Base-by-base conservation (phyloP, 1,140 invertebrate genomes). In the Zaprionus africanus region DNA sequence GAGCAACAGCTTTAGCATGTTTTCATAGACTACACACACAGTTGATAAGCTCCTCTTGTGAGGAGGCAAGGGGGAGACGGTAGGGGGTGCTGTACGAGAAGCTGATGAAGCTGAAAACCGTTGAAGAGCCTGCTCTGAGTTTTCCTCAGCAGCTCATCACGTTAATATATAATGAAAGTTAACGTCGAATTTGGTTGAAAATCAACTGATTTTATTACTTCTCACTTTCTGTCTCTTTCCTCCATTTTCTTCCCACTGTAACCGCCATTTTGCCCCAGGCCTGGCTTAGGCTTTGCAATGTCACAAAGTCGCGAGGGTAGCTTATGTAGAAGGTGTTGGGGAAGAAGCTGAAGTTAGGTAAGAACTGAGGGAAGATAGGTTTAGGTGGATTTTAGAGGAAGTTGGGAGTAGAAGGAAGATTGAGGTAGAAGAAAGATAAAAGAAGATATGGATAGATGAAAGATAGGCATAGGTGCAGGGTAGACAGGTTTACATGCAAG, bases 261-360 rank as follows among this genome's bases (percentile, higher is more conserved):
- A 1, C 1, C 9, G 15, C 0, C 15, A 11, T 4, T 9, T 4
- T 36, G 56, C 70, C 46, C 54, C 2, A 28, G 63, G 64, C 12
- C 28, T 61, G 57, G 46, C 57, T 67, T 67, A 24, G 43, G 62
- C 64, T 41, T 67, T 60, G 46, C n/a, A 13, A 9, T 1, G 3
- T 7, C 17, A 2, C 3, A 17, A n/a, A 54, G 51, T 1, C 5
- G 12, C 4, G 19, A 28, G 43, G 26, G 34, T 49, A 59, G 24
- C 26, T 13, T 1, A n/a, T 1, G 17, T 12, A n/a, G 28, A 12
- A 17, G 12, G 4, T 28, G 22, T 13, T 9, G n/a, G 24, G 2
- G 13, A 5, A 5, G 6, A 2, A 2, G 1, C 5, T 46, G n/a
- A 0, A 34, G 0, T 11, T 0, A 0, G 31, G 9, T 34, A 11